Evolutionary conservation across 2,888 invertebrate genomes (phyloP).

Genomic region (Aleiodes testaceus): DNA sequence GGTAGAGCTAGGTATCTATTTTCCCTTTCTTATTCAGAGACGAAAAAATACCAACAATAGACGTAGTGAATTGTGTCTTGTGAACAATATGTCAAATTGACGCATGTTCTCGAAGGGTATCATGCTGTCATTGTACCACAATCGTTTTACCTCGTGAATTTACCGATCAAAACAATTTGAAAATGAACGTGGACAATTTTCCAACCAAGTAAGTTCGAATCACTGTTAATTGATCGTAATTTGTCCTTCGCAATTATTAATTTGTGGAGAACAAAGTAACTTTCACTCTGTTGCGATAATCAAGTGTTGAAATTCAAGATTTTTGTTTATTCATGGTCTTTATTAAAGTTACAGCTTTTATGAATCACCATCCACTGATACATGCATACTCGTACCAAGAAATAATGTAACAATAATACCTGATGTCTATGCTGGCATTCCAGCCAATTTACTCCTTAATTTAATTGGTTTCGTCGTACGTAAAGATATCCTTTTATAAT

Average conservation of each 20-base stretch:
- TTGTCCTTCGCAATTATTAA: background rate
- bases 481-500: background rate
- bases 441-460: constrained; percentile 91
- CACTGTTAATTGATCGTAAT: background rate
- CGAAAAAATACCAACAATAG: constrained; percentile 21
- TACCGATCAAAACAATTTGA: background rate
- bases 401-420: constrained; percentile 76
- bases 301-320: background rate
- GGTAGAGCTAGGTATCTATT: background rate
- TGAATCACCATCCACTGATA: constrained; percentile 58
- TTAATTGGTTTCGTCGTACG: constrained; percentile 83
- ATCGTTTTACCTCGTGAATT: background rate
- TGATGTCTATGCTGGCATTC: constrained; percentile 92
- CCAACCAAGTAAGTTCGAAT: background rate
- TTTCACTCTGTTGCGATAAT: constrained; percentile 9
- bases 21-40: background rate
- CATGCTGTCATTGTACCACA: constrained; percentile 18
- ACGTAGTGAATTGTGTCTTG: background rate
- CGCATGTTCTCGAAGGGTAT: background rate
- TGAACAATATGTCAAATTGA: constrained; percentile 31
- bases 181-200: constrained; percentile 8
- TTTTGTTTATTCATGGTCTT: background rate
- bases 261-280: constrained; percentile 13
- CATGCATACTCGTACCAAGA: constrained; percentile 59
- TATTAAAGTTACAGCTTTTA: constrained; percentile 53